Evolutionary conservation across 1,140 invertebrate genomes (phyloP).

Genomic region (Xylocopa sonorina): DNA sequence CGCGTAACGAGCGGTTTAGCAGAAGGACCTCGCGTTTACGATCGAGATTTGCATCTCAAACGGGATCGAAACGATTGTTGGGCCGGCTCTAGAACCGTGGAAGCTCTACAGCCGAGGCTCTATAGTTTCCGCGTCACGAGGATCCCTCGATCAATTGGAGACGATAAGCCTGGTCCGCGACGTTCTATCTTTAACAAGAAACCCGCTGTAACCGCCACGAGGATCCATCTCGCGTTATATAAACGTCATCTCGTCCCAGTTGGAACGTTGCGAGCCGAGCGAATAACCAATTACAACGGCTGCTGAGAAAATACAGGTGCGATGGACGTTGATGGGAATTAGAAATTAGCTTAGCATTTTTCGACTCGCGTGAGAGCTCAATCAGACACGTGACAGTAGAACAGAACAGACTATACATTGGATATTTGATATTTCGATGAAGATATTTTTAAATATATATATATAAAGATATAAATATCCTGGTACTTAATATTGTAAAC

Average conservation of each 20-base stretch:
- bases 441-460: too few relatives aligned
- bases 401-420: too few relatives aligned
- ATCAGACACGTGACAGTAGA: too few relatives aligned
- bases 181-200: constrained; percentile 51
- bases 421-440: too few relatives aligned
- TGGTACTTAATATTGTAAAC: too few relatives aligned
- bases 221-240: constrained; percentile 28
- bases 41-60: constrained; percentile 61
- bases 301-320: too few relatives aligned
- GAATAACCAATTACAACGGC: constrained; percentile 5
- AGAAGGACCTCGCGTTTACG: constrained; percentile 8
- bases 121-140: constrained; percentile 53
- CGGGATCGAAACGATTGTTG: constrained; percentile 52
- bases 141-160: constrained; percentile 49
- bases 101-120: too few relatives aligned
- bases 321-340: too few relatives aligned
- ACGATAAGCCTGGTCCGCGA: constrained; percentile 48
- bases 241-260: constrained; percentile 25
- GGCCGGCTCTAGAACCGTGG: constrained; percentile 34
- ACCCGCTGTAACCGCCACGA: constrained; percentile 3
- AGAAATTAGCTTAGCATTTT: too few relatives aligned
- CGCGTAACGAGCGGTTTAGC: background rate
- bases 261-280: background rate
- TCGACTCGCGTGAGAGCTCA: too few relatives aligned
- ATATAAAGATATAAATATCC: too few relatives aligned